A percentile compares a stretch with the other conserved stretches of the same genome.
These are phyloP conservation scores for Pituophis catenifer DNA, from an alignment of 2,113 vertebrate species.

Conservation along the genomic window DNA sequence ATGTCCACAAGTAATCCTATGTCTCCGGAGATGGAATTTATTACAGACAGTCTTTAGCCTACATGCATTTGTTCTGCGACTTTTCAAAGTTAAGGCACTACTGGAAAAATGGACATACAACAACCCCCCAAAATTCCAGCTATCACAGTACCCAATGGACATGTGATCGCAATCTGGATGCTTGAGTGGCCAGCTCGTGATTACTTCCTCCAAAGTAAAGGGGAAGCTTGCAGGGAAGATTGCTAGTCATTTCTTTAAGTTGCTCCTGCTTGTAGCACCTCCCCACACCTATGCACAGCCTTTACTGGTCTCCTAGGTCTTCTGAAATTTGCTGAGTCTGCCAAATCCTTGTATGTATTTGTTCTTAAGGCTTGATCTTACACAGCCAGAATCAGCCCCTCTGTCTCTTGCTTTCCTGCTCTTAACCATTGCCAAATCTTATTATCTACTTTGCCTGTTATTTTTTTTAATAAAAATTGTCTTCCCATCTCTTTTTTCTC, in stretches of 20 bases:
- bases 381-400: no score
- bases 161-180: background rate
- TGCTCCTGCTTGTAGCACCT: background rate
- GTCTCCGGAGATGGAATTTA: background rate
- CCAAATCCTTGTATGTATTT: background rate
- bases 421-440: no score
- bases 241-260: background rate
- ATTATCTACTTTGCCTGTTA: no score
- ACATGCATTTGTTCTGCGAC: background rate
- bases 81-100: background rate
- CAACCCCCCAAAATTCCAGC: background rate
- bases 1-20: background rate
- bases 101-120: background rate
- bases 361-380: no score
- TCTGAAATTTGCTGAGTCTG: background rate
- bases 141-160: background rate
- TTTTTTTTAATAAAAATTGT: no score
- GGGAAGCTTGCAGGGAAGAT: background rate
- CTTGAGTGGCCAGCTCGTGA: background rate
- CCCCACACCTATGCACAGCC: background rate
- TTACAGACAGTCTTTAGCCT: background rate
- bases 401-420: no score
- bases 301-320: background rate
- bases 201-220: background rate
- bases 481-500: no score